A percentile compares a stretch with the other conserved stretches of the same genome.
These are phyloP conservation scores for Clitarchus hookeri DNA, from an alignment of 2,888 invertebrate species.

Conservation along the genomic window DNA sequence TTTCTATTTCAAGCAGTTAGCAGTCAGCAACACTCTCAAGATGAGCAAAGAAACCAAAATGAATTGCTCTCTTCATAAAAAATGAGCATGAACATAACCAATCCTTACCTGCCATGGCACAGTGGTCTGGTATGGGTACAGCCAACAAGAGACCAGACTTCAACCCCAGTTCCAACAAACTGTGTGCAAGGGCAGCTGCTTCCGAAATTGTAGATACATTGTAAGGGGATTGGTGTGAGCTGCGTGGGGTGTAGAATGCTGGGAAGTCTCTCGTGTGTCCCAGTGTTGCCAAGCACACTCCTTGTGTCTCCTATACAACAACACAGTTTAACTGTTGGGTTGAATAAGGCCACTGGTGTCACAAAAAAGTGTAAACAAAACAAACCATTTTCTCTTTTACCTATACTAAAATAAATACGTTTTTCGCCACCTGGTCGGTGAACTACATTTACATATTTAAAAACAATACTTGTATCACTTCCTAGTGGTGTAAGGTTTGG, in stretches of 20 bases:
- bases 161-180: slow-evolving; percentile 60
- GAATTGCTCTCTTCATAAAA: too few relatives aligned
- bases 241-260: slow-evolving; percentile 86
- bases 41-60: too few relatives aligned
- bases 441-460: too few relatives aligned
- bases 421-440: too few relatives aligned
- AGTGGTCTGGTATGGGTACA: slow-evolving; percentile 83
- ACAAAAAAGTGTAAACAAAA: too few relatives aligned
- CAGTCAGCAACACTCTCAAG: too few relatives aligned
- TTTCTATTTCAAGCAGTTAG: too few relatives aligned
- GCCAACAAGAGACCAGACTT: slow-evolving; percentile 81
- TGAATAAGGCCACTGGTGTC: too few relatives aligned
- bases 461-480: too few relatives aligned
- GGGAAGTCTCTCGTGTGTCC: slow-evolving; percentile 77
- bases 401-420: too few relatives aligned
- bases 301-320: slow-evolving; percentile 83
- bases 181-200: slow-evolving; percentile 73
- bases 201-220: slow-evolving; percentile 64
- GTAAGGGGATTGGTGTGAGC: slow-evolving; percentile 71
- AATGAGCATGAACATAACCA: background rate
- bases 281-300: slow-evolving; percentile 85
- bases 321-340: background rate
- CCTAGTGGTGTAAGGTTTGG: too few relatives aligned
- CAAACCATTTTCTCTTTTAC: too few relatives aligned
- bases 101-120: slow-evolving; percentile 49